Evolutionary conservation across 2,797 vertebrate species (phyloP).

Genomic region (Octomys mimax): DNA sequence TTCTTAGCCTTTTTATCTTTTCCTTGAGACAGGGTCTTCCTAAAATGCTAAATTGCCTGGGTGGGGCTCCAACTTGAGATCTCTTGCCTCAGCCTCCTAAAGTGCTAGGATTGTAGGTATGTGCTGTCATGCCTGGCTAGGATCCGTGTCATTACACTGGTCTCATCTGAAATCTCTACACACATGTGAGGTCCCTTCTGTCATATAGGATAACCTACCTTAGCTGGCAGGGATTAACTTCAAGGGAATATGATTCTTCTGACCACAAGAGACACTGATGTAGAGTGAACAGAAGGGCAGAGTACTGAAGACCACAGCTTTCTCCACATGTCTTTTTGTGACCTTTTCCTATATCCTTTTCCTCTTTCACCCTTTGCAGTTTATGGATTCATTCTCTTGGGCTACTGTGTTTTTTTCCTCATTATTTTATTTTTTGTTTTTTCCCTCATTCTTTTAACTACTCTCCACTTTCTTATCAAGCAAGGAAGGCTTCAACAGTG

Average conservation of each 20-base stretch:
- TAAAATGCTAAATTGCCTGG: not conserved
- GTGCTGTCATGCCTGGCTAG: not conserved
- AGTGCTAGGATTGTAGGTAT: not conserved
- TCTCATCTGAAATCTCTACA: not conserved
- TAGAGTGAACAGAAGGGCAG: not conserved
- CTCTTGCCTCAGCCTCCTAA: not conserved
- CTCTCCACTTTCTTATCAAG: conserved; percentile 12
- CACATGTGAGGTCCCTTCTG: not conserved
- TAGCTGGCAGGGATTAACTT: not conserved
- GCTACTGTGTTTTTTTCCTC: not conserved
- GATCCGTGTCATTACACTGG: not conserved
- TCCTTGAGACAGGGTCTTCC: not conserved
- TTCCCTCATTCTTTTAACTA: not conserved
- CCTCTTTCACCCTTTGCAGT: not conserved
- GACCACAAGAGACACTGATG: not conserved
- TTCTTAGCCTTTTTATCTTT: not conserved
- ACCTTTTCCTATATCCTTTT: not conserved
- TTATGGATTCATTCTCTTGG: not conserved
- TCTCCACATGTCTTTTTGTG: not conserved
- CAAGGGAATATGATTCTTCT: not conserved
- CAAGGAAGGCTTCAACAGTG: not conserved
- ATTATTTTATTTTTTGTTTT: not conserved
- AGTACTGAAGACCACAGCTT: not conserved
- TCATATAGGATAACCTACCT: not conserved
- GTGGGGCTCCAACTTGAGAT: not conserved